Evolutionary conservation across 2,797 vertebrate genomes (phyloP), one percentile per base, ranked within the genome.

Genomic region (Protosalanx chinensis): DNA sequence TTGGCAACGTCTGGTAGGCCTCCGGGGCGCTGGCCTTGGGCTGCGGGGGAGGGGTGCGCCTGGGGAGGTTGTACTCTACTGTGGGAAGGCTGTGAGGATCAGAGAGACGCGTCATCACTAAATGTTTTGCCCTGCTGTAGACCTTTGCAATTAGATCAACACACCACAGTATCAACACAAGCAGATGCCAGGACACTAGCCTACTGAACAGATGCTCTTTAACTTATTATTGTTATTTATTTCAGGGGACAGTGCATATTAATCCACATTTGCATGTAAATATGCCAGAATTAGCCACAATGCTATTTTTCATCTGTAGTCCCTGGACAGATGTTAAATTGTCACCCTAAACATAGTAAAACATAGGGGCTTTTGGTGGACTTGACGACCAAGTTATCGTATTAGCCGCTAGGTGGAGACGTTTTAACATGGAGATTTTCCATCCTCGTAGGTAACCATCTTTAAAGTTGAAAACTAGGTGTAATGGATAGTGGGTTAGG

Each of bases 1-100:
- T 98, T 91, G 97, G 98, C 87, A 98, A 91, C 10, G 95, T 96
- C 87, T 96, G 97, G 77, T 96, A 97, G 78, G 93, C 86, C 4
- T 93, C 91, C 5, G 64, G 76, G 68, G 92, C 81, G 88, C 90
- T 89, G 83, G 90, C 81, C 85, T 92, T 92, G 72, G 94, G 87
- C 84, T 94, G 94, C 79, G 90, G 91, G 64, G 95, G 93, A 72
- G 95, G 93, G 70, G 94, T 95, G 82, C 94, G 93, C 67, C 93
- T 90, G 76, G 94, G 91, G 68, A 96, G 94, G 20, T 89, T 93
- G 81, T 92, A 95, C 69, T 97, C 96, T 58, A 86, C 86, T 66
- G 90, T 13, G 18, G 93, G 84, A 70, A 78, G 76, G 79, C 93
- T 93, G 71, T n/a, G 71, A 58, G 60, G 27, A 67, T 10, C 6